Conservation (phyloP, 2,113 vertebrate genomes). For the Geothlypis trichas region DNA sequence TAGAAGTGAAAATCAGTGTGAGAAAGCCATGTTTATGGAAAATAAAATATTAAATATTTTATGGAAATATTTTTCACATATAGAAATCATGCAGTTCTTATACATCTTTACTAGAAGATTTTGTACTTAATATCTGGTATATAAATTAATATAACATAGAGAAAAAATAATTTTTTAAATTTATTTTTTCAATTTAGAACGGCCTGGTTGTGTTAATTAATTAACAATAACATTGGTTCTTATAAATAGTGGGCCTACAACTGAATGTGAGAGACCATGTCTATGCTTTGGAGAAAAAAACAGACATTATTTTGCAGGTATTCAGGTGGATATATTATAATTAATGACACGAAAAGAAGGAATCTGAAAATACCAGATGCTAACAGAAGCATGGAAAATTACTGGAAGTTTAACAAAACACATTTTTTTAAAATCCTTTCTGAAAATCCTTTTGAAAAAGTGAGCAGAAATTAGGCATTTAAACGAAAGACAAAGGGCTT, state of each 20-base stretch:
- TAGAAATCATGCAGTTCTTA: slow-evolving; percentile 5
- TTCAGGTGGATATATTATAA: neutral
- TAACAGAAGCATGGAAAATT: neutral
- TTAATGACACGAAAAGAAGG: neutral
- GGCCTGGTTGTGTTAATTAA: slow-evolving; percentile 36
- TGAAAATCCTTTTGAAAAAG: neutral
- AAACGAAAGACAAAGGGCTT: neutral
- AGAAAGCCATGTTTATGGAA: neutral
- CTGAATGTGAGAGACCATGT: neutral
- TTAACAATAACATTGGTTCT: slow-evolving; percentile 21
- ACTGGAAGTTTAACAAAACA: neutral
- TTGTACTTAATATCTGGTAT: neutral
- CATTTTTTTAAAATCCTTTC: neutral
- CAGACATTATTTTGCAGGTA: neutral
- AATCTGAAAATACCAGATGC: slow-evolving; percentile 1
- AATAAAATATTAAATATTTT: neutral
- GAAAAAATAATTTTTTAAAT: slow-evolving; percentile 2
- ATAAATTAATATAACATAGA: neutral
- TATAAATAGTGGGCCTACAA: neutral
- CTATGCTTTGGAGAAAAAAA: neutral
- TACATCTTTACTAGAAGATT: neutral
- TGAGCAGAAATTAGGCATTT: neutral
- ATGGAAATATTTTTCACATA: neutral
- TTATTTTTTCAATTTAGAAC: slow-evolving; percentile 39
- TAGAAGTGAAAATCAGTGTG: slow-evolving; percentile 41